Evolutionary conservation across 2,113 vertebrate genomes (phyloP).

Genomic region (Phoenicopterus ruber): DNA sequence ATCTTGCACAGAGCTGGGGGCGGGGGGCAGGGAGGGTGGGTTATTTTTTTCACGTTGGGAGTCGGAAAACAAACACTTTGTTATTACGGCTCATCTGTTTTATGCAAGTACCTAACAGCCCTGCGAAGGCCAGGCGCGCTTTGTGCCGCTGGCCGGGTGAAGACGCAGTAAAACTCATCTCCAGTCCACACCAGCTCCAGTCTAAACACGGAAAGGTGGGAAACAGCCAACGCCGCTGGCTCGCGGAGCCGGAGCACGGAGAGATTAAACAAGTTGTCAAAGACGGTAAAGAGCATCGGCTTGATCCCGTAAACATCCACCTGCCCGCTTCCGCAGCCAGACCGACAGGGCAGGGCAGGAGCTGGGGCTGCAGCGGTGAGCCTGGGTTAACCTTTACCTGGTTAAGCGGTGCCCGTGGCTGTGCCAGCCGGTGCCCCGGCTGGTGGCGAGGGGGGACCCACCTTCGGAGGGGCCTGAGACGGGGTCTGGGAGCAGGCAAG

Average conservation of each 20-base stretch:
- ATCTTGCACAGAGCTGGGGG: not conserved
- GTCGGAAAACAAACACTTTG: not conserved
- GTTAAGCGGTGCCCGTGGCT: accelerated
- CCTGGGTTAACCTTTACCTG: not conserved
- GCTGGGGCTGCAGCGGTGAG: not conserved
- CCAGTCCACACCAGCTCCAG: not conserved
- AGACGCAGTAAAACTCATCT: not conserved
- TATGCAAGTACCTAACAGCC: not conserved
- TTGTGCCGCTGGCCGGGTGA: not conserved
- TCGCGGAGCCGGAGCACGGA: not conserved
- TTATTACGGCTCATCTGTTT: not conserved
- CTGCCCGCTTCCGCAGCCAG: not conserved
- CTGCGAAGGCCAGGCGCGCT: not conserved
- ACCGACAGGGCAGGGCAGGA: not conserved
- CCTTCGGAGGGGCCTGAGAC: not conserved
- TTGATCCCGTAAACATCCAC: not conserved
- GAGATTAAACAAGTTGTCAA: not conserved
- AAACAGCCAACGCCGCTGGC: not conserved
- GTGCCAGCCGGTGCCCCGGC: accelerated
- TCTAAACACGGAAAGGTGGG: not conserved
- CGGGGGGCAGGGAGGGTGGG: not conserved
- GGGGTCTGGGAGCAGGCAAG: not conserved
- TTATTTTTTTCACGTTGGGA: not conserved
- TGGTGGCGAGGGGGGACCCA: not conserved
- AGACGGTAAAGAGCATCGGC: not conserved